Conservation (phyloP, 1,140 invertebrate species). For the Pissodes strobi region DNA sequence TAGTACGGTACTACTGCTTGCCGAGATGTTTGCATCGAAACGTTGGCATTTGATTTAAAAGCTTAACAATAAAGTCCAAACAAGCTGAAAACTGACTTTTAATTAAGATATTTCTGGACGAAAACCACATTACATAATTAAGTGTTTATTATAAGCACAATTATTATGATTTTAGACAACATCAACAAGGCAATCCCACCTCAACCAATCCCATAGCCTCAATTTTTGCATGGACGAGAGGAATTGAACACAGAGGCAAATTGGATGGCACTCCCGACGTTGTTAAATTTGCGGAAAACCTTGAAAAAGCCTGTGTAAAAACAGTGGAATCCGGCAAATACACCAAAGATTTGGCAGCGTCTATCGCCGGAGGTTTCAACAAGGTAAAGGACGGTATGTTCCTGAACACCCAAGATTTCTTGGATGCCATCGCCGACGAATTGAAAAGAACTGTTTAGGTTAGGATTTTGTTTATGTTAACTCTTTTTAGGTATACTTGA, state of each 20-base stretch:
- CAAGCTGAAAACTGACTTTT: no score
- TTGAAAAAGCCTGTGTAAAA: constrained; percentile 78
- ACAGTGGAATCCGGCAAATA: constrained; percentile 86
- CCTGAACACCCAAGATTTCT: constrained; percentile 84
- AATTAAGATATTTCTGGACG: no score
- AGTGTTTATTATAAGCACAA: no score
- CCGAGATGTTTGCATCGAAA: no score
- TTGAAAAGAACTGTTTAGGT: constrained; percentile 59
- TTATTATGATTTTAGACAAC: constrained; percentile 58
- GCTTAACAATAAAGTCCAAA: no score
- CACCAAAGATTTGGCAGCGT: constrained; percentile 90
- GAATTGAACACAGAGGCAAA: constrained; percentile 80
- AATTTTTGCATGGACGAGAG: constrained; percentile 91
- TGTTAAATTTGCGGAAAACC: constrained; percentile 60
- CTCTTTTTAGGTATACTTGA: no score
- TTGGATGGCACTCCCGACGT: constrained; percentile 78
- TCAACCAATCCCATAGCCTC: constrained; percentile 91
- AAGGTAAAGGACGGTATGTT: constrained; percentile 81
- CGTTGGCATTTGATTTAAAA: no score
- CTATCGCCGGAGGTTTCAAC: constrained; percentile 79
- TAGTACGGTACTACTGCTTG: no score
- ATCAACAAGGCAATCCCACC: constrained; percentile 81
- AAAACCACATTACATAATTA: no score
- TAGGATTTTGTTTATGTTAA: no score
- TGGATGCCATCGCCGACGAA: constrained; percentile 79